Base-by-base conservation (phyloP, 2,797 vertebrate genomes). In the Bovichtus variegatus region DNA sequence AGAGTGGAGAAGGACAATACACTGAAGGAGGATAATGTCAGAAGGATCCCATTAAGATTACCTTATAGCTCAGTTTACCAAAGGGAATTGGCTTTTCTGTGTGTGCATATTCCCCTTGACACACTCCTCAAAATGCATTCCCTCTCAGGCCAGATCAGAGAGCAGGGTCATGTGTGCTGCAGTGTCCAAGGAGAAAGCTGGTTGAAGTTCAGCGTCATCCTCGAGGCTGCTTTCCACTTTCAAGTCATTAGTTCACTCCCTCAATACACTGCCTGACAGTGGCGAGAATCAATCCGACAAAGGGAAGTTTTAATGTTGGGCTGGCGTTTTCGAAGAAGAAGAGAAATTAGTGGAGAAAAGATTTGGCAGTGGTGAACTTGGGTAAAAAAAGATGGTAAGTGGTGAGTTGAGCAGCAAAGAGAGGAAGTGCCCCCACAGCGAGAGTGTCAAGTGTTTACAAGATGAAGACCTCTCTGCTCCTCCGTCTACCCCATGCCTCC, bases 361-460 rank as follows among this genome's bases (percentile, higher is more conserved):
- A 65, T 79, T 64, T 74, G 31, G 27, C 55, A 70, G 13, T 34
- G 31, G 51, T 65, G 34, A 82, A 80, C 27, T 54, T 67, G 3
- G 2, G 11, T 21, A 34, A 62, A 15, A 10, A 4, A 23, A 40
- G 44, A 25, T 43, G 13, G 4, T 9, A 41, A 65, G 47, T 15
- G 15, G 2, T 49, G 53, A 63, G 67, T 76, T 16, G 16, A 71
- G 4, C n/a, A 80, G 49, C 2, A 0, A 23, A 19, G 46, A 40
- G 50, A 81, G 53, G 78, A 79, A 80, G 66, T 36, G n/a, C 19
- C 71, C 80, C 78, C 65, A 71, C 85, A 21, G 84, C 0, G 68
- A 79, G 51, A 78, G 58, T 78, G 58, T 66, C 68, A 89, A 91
- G 88, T 86, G 84, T 90, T 91, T 87, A 81, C 86, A 63, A 82